Evolutionary conservation across 2,113 vertebrate genomes (phyloP), one percentile per base, ranked within the genome.

Genomic region (Dendrocopos noguchii): DNA sequence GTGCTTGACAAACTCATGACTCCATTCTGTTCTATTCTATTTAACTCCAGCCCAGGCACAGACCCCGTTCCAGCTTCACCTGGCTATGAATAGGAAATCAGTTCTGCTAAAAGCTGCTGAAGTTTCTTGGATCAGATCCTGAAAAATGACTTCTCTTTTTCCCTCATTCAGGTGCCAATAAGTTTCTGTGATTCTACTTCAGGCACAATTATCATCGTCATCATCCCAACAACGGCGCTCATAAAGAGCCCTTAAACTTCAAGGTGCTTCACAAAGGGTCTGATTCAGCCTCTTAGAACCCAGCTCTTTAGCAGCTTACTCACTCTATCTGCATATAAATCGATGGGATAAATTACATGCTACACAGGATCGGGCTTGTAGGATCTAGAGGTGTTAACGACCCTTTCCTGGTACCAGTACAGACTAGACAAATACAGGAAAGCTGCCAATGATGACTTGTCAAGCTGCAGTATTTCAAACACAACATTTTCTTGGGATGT

Each of bases 281-380:
- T 93, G 93, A 95, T 82, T 89, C 78, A 94, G 55, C 46, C 74
- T 81, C 63, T 88, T 33, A 44, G 8, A 78, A 75, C 28, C 42
- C 77, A 66, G 60, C 36, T 85, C 39, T 77, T 83, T 74, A 87
- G 83, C 31, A 71, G 53, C 28, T 90, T 93, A 75, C 70, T 92
- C 87, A 78, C 25, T 33, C 34, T 63, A 80, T 89, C 73, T 87
- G 91, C 91, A 87, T 89, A 76, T 63, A 87, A 95, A 94, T 79
- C 84, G 79, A 34, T 9, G 71, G n/a, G n/a, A 68, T 66, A 79
- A 87, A 95, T 76, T 34, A 73, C 55, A 24, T 3, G 19, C 71
- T 81, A 50, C 66, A 63, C 78, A 89, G 74, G 87, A 95, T 46
- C 14, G 27, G 78, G 50, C 84, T 84, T 94, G 91, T 59, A 88